phyloP scores from a whole-genome alignment of 2,888 invertebrate species.

The Yponomeuta sedellus region DNA sequence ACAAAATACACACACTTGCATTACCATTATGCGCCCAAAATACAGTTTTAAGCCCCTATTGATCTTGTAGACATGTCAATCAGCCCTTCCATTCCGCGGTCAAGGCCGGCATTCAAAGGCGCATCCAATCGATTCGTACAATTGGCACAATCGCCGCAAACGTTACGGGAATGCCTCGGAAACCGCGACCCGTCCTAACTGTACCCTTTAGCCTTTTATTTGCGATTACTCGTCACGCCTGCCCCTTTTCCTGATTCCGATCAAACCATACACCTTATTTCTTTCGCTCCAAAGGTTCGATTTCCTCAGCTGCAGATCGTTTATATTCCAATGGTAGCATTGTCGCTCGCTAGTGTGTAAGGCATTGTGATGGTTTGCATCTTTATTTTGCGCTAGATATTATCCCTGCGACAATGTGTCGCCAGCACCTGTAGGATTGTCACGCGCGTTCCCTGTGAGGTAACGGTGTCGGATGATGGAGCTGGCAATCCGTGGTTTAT shows the following conservation, averaged over 20 bases:
- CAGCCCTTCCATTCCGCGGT: constrained; percentile 26
- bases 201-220: constrained; percentile 17
- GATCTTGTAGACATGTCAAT: constrained; percentile 33
- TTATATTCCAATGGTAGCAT: background rate
- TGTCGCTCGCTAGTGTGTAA: background rate
- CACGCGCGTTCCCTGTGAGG: constrained; percentile 10
- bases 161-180: constrained; percentile 38
- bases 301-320: background rate
- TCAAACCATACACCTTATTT: background rate
- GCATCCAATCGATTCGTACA: constrained; percentile 24
- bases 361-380: constrained; percentile 13
- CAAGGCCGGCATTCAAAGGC: constrained; percentile 13
- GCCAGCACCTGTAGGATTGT: constrained; percentile 27
- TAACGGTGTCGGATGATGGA: constrained; percentile 21
- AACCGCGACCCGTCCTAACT: constrained; percentile 23
- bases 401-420: constrained; percentile 27
- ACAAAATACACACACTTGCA: background rate
- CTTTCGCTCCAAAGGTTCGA: background rate
- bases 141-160: constrained; percentile 51
- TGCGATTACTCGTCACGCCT: constrained; percentile 13
- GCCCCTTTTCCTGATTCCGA: background rate
- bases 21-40: background rate
- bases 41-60: constrained; percentile 7
- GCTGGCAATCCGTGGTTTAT: constrained; percentile 20
- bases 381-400: constrained; percentile 17